Conservation (phyloP, 2,888 invertebrate genomes). For the Scaptomyza tumidula region DNA sequence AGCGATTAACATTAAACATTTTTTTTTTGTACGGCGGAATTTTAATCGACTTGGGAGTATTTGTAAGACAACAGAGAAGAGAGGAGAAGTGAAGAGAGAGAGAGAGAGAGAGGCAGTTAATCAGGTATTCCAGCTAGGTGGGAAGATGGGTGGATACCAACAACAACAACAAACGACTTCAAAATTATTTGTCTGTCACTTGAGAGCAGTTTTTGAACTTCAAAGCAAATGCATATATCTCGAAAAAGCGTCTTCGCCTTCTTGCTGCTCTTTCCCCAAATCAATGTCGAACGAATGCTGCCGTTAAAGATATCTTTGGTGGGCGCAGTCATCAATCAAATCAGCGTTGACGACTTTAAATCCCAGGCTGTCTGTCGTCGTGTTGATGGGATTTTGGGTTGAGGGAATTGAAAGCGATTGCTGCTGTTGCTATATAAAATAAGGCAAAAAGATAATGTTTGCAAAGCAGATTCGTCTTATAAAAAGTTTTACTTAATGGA, state of each 20-base stretch:
- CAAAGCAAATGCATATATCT: slow-evolving; percentile 33
- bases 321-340: slow-evolving; percentile 75
- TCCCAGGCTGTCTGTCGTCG: slow-evolving; percentile 61
- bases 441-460: slow-evolving; percentile 9
- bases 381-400: slow-evolving; percentile 61
- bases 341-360: slow-evolving; percentile 8
- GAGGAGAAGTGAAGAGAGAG: background rate
- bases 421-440: slow-evolving; percentile 18
- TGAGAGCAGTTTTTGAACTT: slow-evolving; percentile 50
- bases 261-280: slow-evolving; percentile 16
- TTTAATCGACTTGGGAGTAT: slow-evolving; percentile 69
- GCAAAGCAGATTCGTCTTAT: background rate
- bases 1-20: slow-evolving; percentile 74
- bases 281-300: slow-evolving; percentile 58
- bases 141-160: slow-evolving; percentile 50
- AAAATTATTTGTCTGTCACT: slow-evolving; percentile 47
- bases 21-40: slow-evolving; percentile 60
- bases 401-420: background rate
- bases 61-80: background rate
- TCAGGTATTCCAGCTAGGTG: slow-evolving; percentile 26
- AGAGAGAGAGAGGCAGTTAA: background rate
- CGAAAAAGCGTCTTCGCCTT: slow-evolving; percentile 17
- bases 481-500: background rate
- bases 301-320: slow-evolving; percentile 33
- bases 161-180: slow-evolving; percentile 21